These are phyloP conservation scores for Clitarchus hookeri DNA, from an alignment of 2,888 invertebrate species.

Conservation along the genomic window DNA sequence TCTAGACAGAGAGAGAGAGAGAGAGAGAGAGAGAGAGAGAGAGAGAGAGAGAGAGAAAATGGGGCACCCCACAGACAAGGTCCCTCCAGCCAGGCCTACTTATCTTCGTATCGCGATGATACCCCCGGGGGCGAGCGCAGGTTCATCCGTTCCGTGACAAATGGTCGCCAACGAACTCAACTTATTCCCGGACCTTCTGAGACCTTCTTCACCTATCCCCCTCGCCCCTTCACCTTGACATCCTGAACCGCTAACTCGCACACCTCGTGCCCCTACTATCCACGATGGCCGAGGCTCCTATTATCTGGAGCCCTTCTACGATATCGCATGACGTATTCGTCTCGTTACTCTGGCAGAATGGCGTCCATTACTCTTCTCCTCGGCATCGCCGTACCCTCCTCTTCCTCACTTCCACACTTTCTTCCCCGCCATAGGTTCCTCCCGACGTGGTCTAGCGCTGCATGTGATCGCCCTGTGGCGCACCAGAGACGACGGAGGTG, in stretches of 20 bases:
- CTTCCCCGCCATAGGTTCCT: neutral
- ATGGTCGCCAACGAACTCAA: neutral
- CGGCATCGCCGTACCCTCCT: neutral
- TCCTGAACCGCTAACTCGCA: too few relatives aligned
- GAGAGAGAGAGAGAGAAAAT: too few relatives aligned
- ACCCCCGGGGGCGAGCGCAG: neutral
- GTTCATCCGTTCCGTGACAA: neutral
- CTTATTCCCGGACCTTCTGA: neutral
- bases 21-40: too few relatives aligned
- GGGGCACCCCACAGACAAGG: too few relatives aligned
- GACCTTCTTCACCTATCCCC: too few relatives aligned
- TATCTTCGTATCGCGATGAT: neutral
- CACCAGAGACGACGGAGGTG: too few relatives aligned
- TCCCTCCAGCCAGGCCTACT: neutral
- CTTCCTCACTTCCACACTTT: neutral
- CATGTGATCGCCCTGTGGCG: too few relatives aligned
- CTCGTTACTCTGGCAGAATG: conserved; percentile 1
- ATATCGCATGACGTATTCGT: conserved; percentile 7
- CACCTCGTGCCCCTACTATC: too few relatives aligned
- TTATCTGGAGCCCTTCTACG: neutral
- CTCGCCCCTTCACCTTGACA: too few relatives aligned
- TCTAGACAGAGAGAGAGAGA: too few relatives aligned
- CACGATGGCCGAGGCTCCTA: neutral
- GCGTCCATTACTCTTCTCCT: neutral
- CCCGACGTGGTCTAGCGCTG: neutral